These are phyloP conservation scores for Triops cancriformis DNA, from an alignment of 1,140 invertebrate genomes.

Conservation along the genomic window DNA sequence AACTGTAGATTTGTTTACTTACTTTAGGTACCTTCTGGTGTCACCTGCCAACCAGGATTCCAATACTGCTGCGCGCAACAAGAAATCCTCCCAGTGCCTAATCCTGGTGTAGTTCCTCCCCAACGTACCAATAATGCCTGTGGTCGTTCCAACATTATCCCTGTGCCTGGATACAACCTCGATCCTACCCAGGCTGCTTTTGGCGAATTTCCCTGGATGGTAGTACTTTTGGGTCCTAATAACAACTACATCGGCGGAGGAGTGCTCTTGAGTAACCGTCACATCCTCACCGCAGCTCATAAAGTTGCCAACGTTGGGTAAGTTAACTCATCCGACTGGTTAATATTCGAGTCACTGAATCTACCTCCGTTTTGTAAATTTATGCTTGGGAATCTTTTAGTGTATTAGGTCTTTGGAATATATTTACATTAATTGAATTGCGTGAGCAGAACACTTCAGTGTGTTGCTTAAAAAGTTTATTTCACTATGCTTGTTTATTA, in stretches of 20 bases:
- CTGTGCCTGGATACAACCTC: conserved; percentile 19
- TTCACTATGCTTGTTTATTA: no score
- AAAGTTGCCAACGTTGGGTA: conserved; percentile 51
- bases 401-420: background rate
- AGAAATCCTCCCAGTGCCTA: conserved; percentile 19
- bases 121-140: conserved; percentile 14
- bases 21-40: conserved; percentile 15
- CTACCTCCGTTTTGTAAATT: background rate
- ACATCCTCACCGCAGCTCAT: conserved; percentile 60
- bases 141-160: conserved; percentile 25
- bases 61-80: conserved; percentile 24
- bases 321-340: conserved; percentile 35
- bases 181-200: conserved; percentile 34
- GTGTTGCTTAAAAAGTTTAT: no score
- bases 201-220: conserved; percentile 41
- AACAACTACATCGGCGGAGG: conserved; percentile 58
- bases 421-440: conserved; percentile 17
- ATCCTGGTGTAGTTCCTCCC: background rate
- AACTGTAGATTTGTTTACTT: background rate
- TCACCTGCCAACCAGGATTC: conserved; percentile 21
- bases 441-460: no score
- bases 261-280: conserved; percentile 50
- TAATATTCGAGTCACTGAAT: no score
- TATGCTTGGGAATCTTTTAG: background rate
- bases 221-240: conserved; percentile 41